Base-by-base conservation (phyloP, 1,140 invertebrate species). In the Gryon sp. region DNA sequence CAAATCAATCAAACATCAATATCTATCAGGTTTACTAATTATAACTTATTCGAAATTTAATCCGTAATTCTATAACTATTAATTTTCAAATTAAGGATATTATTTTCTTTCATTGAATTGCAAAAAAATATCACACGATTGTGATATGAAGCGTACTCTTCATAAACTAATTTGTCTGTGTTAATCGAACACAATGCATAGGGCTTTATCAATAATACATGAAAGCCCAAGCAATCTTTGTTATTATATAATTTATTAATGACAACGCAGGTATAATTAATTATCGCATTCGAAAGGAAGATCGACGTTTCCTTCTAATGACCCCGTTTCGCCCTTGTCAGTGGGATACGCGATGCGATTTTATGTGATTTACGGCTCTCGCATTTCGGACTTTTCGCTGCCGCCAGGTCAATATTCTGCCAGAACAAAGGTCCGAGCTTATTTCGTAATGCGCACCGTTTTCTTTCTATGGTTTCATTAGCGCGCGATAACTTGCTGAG, bases 311-410 rank as follows among this genome's bases (percentile, higher is more conserved):
- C 24, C 26, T 46, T 70, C 57, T 73, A 76, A 78, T 53, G 69
- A 57, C 66, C 70, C 77, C 69, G 65, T 82, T 82, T 82, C 55
- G 65, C 75, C 75, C 53, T 59, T 72, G 48, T 63, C 60, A 74
- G 66, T 66, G 62, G 53, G 50, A 66, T 45, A 30, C 46, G 55
- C 40, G 57, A 40, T 72, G 57, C 68, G 60, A 84, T 85, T 85
- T 83, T 82, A 82, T 75, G 72, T 85, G 84, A 85, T 85, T 86
- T 84, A 86, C 83, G 80, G 80, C 36, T 65, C 63, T 75, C 50
- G 62, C 72, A 82, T 82, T 77, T 80, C 72, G 60, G 78, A 76
- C 40, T 55, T 57, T 41, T 70, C 72, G 72, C 72, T 75, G 69
- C 80, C 52, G 57, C 53, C 59, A 75, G 74, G 72, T 72, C 79